These are phyloP conservation scores for Ptychobarbus kaznakovi DNA, from an alignment of 2,797 vertebrate genomes.

Conservation along the genomic window DNA sequence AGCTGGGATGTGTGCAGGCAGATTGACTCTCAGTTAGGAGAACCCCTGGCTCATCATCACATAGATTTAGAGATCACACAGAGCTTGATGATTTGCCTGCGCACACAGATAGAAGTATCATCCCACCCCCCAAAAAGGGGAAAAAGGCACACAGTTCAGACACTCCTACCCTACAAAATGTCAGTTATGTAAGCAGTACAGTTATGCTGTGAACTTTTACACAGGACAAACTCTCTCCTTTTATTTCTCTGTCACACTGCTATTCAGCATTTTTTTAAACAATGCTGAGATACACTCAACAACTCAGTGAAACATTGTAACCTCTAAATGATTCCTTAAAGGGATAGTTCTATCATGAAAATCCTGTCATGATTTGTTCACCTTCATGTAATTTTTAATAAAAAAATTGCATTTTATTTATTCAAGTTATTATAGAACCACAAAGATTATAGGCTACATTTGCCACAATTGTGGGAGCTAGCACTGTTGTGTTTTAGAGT, in stretches of 20 bases:
- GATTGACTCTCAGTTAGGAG: constrained; percentile 79
- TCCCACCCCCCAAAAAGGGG: constrained; percentile 26
- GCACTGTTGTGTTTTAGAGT: background rate
- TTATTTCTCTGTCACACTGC: constrained; percentile 3
- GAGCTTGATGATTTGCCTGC: constrained; percentile 44
- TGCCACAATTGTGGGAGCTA: background rate
- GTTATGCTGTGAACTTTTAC: constrained; percentile 28
- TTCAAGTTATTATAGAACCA: background rate
- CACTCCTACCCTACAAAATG: constrained; percentile 37
- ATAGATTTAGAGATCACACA: constrained; percentile 73
- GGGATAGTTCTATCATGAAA: background rate
- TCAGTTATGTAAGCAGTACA: constrained; percentile 42
- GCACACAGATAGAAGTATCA: constrained; percentile 62
- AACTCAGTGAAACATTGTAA: background rate
- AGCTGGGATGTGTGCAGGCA: constrained; percentile 1
- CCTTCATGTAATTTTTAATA: background rate
- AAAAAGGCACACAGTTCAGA: constrained; percentile 52
- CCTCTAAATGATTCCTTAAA: background rate
- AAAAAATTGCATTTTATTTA: background rate
- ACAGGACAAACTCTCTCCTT: background rate
- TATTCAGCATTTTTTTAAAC: background rate
- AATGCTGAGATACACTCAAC: background rate
- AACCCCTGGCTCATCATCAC: constrained; percentile 85
- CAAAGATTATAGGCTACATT: background rate
- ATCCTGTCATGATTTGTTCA: background rate